Evolutionary conservation across 1,140 invertebrate species (phyloP).

Genomic region (Centruroides sculpturatus): DNA sequence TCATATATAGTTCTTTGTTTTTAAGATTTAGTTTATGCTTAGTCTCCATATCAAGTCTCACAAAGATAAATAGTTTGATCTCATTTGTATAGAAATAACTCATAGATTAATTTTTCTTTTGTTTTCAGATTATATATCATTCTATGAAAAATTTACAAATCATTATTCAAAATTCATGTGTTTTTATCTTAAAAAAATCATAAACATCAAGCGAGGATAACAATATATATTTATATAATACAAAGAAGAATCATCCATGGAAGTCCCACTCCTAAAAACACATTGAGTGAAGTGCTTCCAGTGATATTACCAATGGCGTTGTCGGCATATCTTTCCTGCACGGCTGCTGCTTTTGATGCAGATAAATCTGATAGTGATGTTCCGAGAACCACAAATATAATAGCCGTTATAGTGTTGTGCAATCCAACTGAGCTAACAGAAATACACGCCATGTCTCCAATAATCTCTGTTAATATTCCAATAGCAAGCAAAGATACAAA

Average conservation of each 20-base stretch:
- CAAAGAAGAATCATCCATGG: conserved; percentile 44
- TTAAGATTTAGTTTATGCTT: no score
- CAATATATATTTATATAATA: no score
- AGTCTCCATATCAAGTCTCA: no score
- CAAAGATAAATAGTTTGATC: no score
- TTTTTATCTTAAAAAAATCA: no score
- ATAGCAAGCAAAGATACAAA: conserved; percentile 39
- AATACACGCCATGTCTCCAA: conserved; percentile 44
- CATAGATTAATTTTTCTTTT: no score
- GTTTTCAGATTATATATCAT: no score
- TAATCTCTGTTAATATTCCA: conserved; percentile 42
- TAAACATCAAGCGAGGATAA: no score
- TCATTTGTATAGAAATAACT: no score
- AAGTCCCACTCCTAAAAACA: conserved; percentile 47
- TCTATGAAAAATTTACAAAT: no score
- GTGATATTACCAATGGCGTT: conserved; percentile 38
- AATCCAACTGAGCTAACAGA: conserved; percentile 48
- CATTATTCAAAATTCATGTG: no score
- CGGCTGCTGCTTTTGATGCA: conserved; percentile 34
- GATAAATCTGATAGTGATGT: conserved; percentile 54
- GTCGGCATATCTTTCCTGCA: conserved; percentile 34
- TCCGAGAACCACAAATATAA: conserved; percentile 53
- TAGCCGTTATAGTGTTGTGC: conserved; percentile 43
- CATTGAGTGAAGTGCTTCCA: conserved; percentile 41
- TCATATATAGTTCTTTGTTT: no score